These are phyloP conservation scores for Platyrinchus mystaceus DNA, from an alignment of 2,797 vertebrate genomes.

Conservation along the genomic window DNA sequence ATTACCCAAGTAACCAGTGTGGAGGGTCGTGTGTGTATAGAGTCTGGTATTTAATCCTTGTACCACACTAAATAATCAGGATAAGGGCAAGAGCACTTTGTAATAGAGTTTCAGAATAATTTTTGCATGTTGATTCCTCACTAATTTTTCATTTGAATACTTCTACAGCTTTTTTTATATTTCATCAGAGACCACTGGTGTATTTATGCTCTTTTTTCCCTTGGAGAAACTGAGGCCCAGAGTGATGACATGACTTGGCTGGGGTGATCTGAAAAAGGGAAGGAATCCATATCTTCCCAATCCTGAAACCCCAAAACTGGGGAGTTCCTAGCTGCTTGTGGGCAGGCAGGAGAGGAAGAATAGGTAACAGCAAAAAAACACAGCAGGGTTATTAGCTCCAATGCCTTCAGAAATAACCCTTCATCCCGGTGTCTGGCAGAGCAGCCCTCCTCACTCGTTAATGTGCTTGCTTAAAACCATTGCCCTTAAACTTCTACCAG, in stretches of 20 bases:
- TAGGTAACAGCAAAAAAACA: background rate
- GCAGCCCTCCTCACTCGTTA: background rate
- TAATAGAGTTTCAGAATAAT: background rate
- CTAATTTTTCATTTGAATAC: background rate
- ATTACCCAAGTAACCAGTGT: fast-evolving
- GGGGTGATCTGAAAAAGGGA: background rate
- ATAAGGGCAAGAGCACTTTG: background rate
- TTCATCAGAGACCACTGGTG: background rate
- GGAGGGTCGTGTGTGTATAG: background rate
- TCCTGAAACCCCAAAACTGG: background rate
- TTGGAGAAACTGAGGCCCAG: background rate
- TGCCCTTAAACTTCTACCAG: background rate
- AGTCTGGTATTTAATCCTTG: background rate
- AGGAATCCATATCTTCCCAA: fast-evolving
- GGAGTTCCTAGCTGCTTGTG: background rate
- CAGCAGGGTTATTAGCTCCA: background rate
- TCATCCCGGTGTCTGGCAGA: background rate
- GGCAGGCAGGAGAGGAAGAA: background rate
- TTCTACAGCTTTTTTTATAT: background rate
- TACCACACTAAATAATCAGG: background rate
- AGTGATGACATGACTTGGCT: background rate
- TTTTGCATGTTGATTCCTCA: background rate
- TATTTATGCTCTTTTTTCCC: background rate
- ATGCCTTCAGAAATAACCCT: background rate
- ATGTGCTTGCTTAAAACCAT: slow-evolving; percentile 4